Base-by-base conservation (phyloP, 2,113 vertebrate species). In the Spilogale gracilis region DNA sequence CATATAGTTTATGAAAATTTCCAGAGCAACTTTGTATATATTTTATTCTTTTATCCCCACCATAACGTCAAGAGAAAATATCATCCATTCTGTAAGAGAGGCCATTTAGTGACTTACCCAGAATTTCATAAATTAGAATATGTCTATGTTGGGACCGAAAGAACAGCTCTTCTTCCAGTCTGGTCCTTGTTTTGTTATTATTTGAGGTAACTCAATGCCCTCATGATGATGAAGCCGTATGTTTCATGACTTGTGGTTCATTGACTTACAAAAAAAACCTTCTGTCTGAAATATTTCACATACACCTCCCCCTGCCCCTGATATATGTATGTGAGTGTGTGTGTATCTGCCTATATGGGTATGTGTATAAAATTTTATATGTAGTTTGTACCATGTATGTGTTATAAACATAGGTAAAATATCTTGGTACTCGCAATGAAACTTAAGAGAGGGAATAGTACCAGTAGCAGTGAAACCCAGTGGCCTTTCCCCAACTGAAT, bases 41-140 rank as follows among this genome's bases (percentile, higher is more conserved):
- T 85, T 50, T 95, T 91, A 73, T 86, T 95, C 32, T 85, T 95
- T 95, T 83, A 73, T 95, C 58, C 84, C 43, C 20, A 74, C 9
- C 45, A 69, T 65, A 73, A 78, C 32, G 82, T 97, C 27, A 82
- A 85, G 65, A 95, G 54, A 61, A 78, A 80, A 90, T 30, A 80
- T 63, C 20, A 16, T 5, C 50, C 45, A 23, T 69, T 90, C 87
- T 88, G 1, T 63, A 89, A 95, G 61, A 84, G 25, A 94, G 88
- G 13, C 45, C 74, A 61, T 73, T 50, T 10, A 23, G 63, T 69
- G 56, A 54, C 91, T 87, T 96, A 54, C 23, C 14, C 50, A 43
- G 73, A 92, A 89, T 67, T 54, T 78, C 27, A 13, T 32, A 67
- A 67, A n/a, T 32, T 76, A 30, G 82, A 58, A 21, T 20, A 50